A percentile compares a stretch with the other conserved stretches of the same genome.
Evolutionary conservation across 2,797 vertebrate species (phyloP).

Genomic region (Micromesistius poutassou): DNA sequence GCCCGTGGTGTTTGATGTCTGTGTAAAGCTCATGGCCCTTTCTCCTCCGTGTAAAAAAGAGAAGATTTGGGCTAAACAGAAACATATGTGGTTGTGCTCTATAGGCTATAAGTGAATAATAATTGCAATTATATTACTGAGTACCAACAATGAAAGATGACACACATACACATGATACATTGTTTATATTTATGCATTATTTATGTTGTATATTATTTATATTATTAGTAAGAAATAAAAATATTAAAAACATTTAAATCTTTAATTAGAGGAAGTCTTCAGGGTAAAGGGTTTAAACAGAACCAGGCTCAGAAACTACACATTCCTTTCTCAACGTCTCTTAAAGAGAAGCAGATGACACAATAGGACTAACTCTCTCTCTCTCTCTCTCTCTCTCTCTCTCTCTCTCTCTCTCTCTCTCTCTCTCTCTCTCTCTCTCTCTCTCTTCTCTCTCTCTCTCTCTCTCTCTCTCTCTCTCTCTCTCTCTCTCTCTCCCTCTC

Average conservation of each 20-base stretch:
- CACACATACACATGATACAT: no score
- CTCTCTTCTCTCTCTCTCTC: neutral
- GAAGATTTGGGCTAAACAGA: neutral
- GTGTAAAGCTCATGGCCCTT: neutral
- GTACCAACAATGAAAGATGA: no score
- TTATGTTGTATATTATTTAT: neutral
- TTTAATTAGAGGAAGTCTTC: constrained; percentile 37
- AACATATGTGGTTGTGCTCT: neutral
- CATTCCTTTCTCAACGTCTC: constrained; percentile 61
- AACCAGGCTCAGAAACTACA: constrained; percentile 48
- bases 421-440: neutral
- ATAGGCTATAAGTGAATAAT: neutral
- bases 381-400: constrained; percentile 9
- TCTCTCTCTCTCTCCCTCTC: neutral
- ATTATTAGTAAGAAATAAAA: neutral
- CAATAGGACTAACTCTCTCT: constrained; percentile 10
- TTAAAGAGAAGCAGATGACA: constrained; percentile 67
- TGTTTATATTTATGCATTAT: no score
- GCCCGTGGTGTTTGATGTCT: neutral
- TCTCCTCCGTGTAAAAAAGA: neutral
- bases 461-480: neutral
- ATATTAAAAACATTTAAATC: constrained; percentile 17
- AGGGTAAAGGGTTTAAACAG: constrained; percentile 47
- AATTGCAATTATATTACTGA: neutral
- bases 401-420: constrained; percentile 10